Conservation (phyloP, 92 coral and sea anemone genomes). For the Muricea muricata region DNA sequence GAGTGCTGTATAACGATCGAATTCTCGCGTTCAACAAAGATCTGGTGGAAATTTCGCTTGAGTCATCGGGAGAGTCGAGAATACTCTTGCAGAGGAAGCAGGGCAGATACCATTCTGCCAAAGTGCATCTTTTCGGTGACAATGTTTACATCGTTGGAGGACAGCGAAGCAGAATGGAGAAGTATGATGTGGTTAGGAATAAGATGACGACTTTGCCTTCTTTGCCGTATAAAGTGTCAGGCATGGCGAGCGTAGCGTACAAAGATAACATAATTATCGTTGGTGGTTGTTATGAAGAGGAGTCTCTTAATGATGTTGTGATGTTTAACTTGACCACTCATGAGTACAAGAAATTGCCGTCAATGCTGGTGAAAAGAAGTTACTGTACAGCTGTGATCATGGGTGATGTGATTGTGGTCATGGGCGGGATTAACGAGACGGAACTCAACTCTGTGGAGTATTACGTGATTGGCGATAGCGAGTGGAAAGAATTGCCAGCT, state of each 20-base stretch:
- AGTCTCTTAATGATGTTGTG: neutral
- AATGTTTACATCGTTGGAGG: too few species aligned
- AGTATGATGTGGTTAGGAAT: neutral
- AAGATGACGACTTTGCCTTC: neutral
- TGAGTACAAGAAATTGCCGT: conserved; percentile 72
- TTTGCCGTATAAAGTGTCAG: conserved; percentile 10
- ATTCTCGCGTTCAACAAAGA: neutral
- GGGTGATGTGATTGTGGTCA: conserved; percentile 71
- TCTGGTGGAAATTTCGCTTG: neutral
- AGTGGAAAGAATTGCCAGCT: conserved; percentile 21
- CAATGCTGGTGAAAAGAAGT: conserved; percentile 80
- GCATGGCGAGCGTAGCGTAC: conserved; percentile 17
- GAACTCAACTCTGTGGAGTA: neutral
- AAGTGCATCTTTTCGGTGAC: neutral
- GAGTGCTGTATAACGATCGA: neutral
- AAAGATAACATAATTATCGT: conserved; percentile 16
- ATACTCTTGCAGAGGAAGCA: neutral
- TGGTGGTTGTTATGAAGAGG: neutral
- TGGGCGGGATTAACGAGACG: conserved; percentile 78
- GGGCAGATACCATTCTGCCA: neutral
- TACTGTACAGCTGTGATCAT: conserved; percentile 81
- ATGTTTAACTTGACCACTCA: conserved; percentile 71
- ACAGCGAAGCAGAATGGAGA: too few species aligned
- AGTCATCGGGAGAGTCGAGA: neutral
- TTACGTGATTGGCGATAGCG: neutral